Base-by-base conservation (phyloP, 2,888 invertebrate genomes). In the Sphaerophoria taeniata region DNA sequence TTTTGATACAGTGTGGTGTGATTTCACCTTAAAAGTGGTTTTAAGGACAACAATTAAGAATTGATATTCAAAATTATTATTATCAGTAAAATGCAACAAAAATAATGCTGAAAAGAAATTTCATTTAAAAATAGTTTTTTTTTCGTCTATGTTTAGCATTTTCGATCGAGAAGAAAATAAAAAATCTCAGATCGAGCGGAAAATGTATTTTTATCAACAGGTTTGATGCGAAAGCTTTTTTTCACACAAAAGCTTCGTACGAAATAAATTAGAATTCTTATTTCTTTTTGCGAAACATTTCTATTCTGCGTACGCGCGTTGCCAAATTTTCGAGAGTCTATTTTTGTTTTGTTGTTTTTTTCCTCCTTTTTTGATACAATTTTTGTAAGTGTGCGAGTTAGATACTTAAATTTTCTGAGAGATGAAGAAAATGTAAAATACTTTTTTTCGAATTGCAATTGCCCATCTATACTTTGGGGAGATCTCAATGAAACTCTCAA, bases 191-290 rank as follows among this genome's bases (percentile, higher is more conserved):
- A 86, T 86, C 78, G 71, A 74, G 81, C 73, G 65, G 49, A 69
- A 69, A 86, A 56, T 78, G 71, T 86, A 86, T 86, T 86, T 86
- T 86, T 86, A 86, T 86, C 86, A 86, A 86, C 86, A 86, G 82
- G 86, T 86, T 86, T 86, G 82, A 86, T 82, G 74, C 65, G 73
- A 77, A 78, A 86, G 82, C 82, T 81, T 69, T 63, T 47, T 45
- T 36, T 43, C 34, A 43, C 43, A 9, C 9, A 43, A 71, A 71
- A 79, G 76, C 69, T 85, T 56, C 36, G 11, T 45, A 47, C 60
- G 61, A 67, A 60, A 43, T 33, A 6, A 12, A n/a, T 33, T 12
- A 11, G 9, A 3, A 4, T 49, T 49, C n/a, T 11, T 33, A 11
- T 63, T 53, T 55, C 74, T 33, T 61, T 61, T 47, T n/a, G n/a